Evolutionary conservation across 2,888 invertebrate species (phyloP), one percentile per base, ranked within the genome.

Genomic region (Polymixis lichenea): DNA sequence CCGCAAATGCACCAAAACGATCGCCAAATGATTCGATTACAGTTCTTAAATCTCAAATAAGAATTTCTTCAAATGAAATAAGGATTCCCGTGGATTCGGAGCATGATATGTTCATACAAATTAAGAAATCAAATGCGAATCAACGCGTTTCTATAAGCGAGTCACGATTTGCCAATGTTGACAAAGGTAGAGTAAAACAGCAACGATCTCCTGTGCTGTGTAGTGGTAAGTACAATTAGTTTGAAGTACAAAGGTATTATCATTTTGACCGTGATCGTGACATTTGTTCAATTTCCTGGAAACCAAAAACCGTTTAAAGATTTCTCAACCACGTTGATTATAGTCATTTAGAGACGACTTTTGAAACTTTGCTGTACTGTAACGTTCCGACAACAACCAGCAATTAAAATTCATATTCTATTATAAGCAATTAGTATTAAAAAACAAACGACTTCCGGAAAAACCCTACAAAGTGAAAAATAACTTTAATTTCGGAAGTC

Each of bases 1-100:
- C 88, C 22, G 74, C 77, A 2, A 79, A 80, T 43, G 66, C 87
- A 73, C 79, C 86, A n/a, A 62, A 80, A 46, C 85, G 83, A 61
- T 82, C 82, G 69, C 60, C 74, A 58, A 83, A 91, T 56, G 91
- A 92, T 75, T 87, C 85, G 11, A 74, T 93, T 8, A 89, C 88
- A 75, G 71, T 91, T 19, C 87, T 93, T 53, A 92, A 90, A 77
- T 90, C 93, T 8, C 78, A 85, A 80, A 80, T 94, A 28, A 87
- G 83, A 75, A 72, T 87, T 53, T 83, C 88, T 64, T 89, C 89
- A 8, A 86, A 88, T 66, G 90, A 91, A 88, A 89, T 95, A 70
- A 89, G 78, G 76, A 87, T 95, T 77, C 92, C 92, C 1, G 88
- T 95, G 61, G 91, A 93, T 89, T 77, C 85, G 2, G 84, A 92